A percentile compares a stretch with the other conserved stretches of the same genome.
These are phyloP conservation scores for Bovichtus diacanthus DNA, from an alignment of 2,797 vertebrate species.

Conservation along the genomic window DNA sequence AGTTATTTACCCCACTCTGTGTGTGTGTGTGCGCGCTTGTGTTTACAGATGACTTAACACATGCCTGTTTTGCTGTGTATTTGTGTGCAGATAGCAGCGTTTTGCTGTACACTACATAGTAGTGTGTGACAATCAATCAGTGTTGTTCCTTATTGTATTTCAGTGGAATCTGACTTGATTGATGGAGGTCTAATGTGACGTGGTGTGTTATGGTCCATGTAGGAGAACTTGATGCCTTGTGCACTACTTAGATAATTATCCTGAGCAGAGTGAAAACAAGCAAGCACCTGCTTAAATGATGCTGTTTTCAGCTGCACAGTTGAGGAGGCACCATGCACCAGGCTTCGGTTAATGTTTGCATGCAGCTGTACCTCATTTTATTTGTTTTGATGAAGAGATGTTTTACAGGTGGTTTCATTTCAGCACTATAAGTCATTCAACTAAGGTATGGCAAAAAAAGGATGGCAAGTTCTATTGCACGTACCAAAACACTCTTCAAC, in stretches of 20 bases:
- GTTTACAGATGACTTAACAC: slow-evolving; percentile 73
- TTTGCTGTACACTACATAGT: slow-evolving; percentile 27
- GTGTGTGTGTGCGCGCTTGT: too few relatives aligned
- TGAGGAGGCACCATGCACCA: slow-evolving; percentile 8
- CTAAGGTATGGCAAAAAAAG: not conserved
- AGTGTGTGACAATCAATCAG: slow-evolving; percentile 56
- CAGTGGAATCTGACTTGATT: slow-evolving; percentile 46
- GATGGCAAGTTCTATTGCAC: not conserved
- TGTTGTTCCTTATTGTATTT: slow-evolving; percentile 40
- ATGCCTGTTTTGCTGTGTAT: slow-evolving; percentile 43
- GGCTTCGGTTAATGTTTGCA: slow-evolving; percentile 35
- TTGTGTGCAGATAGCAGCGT: slow-evolving; percentile 37
- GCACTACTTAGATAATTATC: slow-evolving; percentile 34
- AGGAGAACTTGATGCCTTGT: slow-evolving; percentile 32
- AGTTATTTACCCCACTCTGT: slow-evolving; percentile 81
- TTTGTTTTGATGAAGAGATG: slow-evolving; percentile 9
- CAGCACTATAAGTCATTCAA: not conserved
- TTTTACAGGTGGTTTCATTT: slow-evolving; percentile 24
- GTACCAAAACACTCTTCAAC: not conserved
- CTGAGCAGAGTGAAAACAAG: slow-evolving; percentile 29
- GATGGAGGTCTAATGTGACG: slow-evolving; percentile 32
- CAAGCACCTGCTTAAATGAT: slow-evolving; percentile 38
- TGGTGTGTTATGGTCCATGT: slow-evolving; percentile 36
- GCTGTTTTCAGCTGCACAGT: slow-evolving; percentile 25
- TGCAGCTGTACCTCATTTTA: slow-evolving; percentile 29